A percentile compares a stretch with the other conserved stretches of the same genome.
phyloP scores from a whole-genome alignment of 2,888 invertebrate genomes.

The Amaurobius ferox region DNA sequence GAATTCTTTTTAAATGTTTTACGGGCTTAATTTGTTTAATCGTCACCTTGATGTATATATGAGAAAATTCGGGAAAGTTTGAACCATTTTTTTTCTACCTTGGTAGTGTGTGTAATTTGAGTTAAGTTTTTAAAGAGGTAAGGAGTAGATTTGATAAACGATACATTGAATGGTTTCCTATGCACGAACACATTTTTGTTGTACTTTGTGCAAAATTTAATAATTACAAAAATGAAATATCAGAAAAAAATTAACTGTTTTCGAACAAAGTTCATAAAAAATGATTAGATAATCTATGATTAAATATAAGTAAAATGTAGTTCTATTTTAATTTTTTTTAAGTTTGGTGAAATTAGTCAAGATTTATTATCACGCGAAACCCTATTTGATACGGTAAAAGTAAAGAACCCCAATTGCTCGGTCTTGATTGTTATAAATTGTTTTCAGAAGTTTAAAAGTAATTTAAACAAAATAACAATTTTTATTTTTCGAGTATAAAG shows the following conservation, averaged over 20 bases:
- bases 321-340: not conserved
- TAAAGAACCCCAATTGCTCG: not conserved
- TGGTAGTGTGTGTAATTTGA: conserved; percentile 2
- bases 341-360: conserved; percentile 9
- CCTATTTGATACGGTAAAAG: not conserved
- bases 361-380: not conserved
- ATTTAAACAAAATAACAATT: not conserved
- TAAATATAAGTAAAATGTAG: not conserved
- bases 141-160: conserved; percentile 6
- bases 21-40: conserved; percentile 50
- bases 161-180: not conserved
- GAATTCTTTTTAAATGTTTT: conserved; percentile 19
- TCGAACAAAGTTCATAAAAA: no score
- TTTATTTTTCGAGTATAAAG: not conserved
- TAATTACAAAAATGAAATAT: conserved; percentile 5
- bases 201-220: not conserved
- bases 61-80: conserved; percentile 22
- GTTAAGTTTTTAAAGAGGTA: not conserved
- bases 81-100: not conserved
- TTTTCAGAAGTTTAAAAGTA: conserved; percentile 1
- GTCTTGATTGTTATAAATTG: not conserved
- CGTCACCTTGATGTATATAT: conserved; percentile 40
- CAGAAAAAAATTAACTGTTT: not conserved
- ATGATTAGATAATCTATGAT: not conserved
- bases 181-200: not conserved